phyloP scores from a whole-genome alignment of 2,113 vertebrate species.

The Uropsilus gracilis region DNA sequence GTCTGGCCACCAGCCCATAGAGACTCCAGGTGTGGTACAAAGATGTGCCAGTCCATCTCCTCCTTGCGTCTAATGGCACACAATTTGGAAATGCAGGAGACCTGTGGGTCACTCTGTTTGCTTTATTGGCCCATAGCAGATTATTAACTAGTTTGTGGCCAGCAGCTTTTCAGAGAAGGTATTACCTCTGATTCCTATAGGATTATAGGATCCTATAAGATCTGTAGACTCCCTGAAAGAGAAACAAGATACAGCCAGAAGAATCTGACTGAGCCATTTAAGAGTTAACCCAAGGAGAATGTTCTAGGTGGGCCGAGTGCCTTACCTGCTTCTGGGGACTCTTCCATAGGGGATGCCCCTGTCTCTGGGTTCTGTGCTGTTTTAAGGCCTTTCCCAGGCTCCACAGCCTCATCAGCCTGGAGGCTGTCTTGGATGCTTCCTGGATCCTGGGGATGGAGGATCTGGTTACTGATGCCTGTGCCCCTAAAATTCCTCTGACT shows the following conservation, averaged over 20 bases:
- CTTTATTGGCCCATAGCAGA: background rate
- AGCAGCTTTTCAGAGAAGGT: background rate
- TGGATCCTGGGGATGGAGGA: slow-evolving; percentile 23
- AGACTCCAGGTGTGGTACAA: background rate
- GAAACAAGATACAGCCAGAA: background rate
- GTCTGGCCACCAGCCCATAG: background rate
- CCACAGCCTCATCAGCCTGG: background rate
- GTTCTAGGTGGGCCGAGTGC: background rate
- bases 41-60: background rate
- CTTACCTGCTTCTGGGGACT: slow-evolving; percentile 68
- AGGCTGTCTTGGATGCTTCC: background rate
- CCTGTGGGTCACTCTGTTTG: background rate
- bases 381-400: background rate
- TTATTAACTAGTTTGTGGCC: background rate
- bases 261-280: background rate
- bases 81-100: background rate
- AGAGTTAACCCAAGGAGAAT: background rate
- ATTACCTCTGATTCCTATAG: background rate
- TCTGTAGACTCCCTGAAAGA: background rate
- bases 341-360: background rate
- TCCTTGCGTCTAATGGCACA: background rate
- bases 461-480: background rate
- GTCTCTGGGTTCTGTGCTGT: background rate
- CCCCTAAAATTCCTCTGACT: background rate
- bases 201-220: background rate